A percentile compares a stretch with the other conserved stretches of the same genome.
Evolutionary conservation across 2,113 vertebrate species (phyloP).

Genomic region (Callipepla squamata): DNA sequence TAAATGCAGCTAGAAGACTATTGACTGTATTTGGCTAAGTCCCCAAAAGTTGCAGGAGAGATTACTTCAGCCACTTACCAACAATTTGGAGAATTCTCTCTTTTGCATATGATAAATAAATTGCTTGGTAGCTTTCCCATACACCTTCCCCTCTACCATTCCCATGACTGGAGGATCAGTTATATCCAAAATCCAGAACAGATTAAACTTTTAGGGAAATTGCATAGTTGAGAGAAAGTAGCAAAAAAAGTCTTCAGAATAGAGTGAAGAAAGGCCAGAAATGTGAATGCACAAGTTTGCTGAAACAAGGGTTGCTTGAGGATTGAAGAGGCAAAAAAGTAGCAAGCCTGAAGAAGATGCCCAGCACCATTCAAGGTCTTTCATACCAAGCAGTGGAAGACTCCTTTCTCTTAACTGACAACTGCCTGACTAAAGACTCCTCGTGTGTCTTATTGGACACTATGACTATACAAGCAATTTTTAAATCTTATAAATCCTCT

Average conservation of each 20-base stretch:
- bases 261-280: background rate
- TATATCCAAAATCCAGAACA: fast-evolving
- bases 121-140: background rate
- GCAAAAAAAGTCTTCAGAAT: background rate
- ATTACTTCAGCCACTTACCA: background rate
- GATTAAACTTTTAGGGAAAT: background rate
- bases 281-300: background rate
- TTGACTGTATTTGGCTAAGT: background rate
- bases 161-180: background rate
- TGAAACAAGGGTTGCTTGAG: background rate
- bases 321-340: background rate
- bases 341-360: background rate
- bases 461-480: background rate
- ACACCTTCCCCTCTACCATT: background rate
- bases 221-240: background rate
- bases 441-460: background rate
- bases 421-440: background rate
- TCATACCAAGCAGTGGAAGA: background rate
- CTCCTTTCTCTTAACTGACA: background rate
- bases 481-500: background rate
- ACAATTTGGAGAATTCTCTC: background rate
- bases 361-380: background rate
- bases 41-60: background rate
- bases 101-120: background rate
- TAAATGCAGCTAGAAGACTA: background rate